phyloP scores from a whole-genome alignment of 2,888 invertebrate species.

The Drosophila differens region DNA sequence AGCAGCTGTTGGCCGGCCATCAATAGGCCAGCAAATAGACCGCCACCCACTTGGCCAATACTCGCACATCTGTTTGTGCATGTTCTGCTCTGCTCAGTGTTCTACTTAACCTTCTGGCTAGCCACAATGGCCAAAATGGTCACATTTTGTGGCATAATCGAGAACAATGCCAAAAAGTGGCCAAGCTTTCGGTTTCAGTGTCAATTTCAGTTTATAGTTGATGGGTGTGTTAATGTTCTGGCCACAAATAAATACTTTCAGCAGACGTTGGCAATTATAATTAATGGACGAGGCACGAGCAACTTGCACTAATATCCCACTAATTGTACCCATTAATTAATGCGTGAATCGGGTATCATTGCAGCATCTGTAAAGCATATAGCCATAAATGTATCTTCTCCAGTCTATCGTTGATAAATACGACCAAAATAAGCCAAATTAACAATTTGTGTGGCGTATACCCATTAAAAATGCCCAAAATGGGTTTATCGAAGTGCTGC shows the following conservation, averaged over 20 bases:
- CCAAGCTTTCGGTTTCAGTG: not conserved
- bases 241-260: not conserved
- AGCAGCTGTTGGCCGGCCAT: slow-evolving; percentile 27
- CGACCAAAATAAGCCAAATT: not conserved
- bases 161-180: not conserved
- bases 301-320: not conserved
- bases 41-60: slow-evolving; percentile 36
- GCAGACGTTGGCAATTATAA: not conserved
- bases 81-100: not conserved
- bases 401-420: not conserved
- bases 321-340: not conserved
- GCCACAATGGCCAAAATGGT: slow-evolving; percentile 17
- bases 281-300: not conserved
- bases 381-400: not conserved
- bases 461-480: not conserved
- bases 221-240: not conserved
- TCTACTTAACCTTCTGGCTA: slow-evolving; percentile 7
- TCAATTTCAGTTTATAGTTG: not conserved
- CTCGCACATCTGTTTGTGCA: slow-evolving; percentile 5
- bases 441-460: not conserved
- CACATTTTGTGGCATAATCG: not conserved
- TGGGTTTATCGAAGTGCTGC: not conserved
- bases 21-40: slow-evolving; percentile 41
- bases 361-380: not conserved
- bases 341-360: not conserved